Base-by-base conservation (phyloP, 2,797 vertebrate genomes). In the Selene dorsalis region DNA sequence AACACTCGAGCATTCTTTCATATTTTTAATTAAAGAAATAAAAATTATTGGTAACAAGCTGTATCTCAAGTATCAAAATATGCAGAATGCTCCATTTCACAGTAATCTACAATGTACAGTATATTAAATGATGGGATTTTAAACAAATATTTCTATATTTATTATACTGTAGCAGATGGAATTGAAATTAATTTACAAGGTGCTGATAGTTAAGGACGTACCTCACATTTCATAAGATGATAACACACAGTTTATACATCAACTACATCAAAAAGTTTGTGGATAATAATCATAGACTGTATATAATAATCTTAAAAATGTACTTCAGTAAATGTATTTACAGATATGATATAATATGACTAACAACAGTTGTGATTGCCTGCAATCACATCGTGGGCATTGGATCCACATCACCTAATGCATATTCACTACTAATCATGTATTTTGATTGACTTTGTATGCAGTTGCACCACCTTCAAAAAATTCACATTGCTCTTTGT, bases 401-500 rank as follows among this genome's bases (percentile, higher is more conserved):
- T 57, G 10, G 12, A 11, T 16, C 16, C 59, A 24, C 6, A 53
- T 10, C 22, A 13, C 22, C 24, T 20, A 17, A 32, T 30, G 11
- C 22, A 43, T 41, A 68, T 69, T 9, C 18, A 45, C 24, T n/a
- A 32, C 24, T 61, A 53, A 69, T 57, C 30, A 47, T 4, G 4
- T 68, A 67, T 76, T 39, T 55, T 82, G 10, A 56, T 7, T 69
- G 16, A 43, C 6, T 28, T 48, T 48, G 26, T n/a, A 18, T 77
- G 38, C 17, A 59, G 30, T 58, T 24, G 58, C 3, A 16, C n/a
- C 6, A 12, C 43, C 20, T 64, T 20, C 24, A 55, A 70, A 81
- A 70, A 81, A 72, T 58, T 26, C 12, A 71, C 64, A 81, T 76
- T 57, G 53, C 68, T 17, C 62, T 80, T 39, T 45, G 24, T 73